phyloP scores from a whole-genome alignment of 2,888 invertebrate species.

The Reticulitermes lucifugus region DNA sequence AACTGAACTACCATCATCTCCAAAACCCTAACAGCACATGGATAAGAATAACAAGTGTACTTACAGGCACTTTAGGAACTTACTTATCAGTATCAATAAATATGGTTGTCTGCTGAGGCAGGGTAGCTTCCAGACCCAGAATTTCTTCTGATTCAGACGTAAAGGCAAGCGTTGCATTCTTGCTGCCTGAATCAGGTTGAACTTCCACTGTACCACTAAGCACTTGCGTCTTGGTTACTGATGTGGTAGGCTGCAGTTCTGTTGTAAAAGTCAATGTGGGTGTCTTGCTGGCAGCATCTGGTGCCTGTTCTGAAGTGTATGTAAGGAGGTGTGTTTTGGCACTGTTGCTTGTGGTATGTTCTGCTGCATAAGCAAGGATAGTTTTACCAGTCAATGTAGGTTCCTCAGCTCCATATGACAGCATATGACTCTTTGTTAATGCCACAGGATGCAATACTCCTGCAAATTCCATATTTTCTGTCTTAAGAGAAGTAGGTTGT shows the following conservation, averaged over 20 bases:
- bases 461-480: conserved; percentile 5
- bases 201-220: neutral
- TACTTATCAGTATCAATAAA: conserved; percentile 23
- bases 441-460: conserved; percentile 37
- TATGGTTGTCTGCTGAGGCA: conserved; percentile 16
- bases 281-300: conserved; percentile 1
- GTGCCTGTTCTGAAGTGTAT: conserved; percentile 16
- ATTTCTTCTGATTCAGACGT: neutral
- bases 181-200: conserved; percentile 1
- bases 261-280: neutral
- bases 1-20: neutral
- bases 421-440: conserved; percentile 22
- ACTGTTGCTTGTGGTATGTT: neutral
- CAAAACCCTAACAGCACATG: too few species aligned
- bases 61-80: neutral
- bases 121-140: neutral
- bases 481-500: conserved; percentile 17
- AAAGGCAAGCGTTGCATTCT: conserved; percentile 7
- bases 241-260: neutral
- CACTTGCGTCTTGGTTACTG: neutral
- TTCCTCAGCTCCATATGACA: conserved; percentile 30
- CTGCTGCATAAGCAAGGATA: conserved; percentile 21
- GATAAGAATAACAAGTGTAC: neutral
- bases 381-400: conserved; percentile 11
- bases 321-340: conserved; percentile 27